Conservation (phyloP, 2,888 invertebrate species). For the Orchestes rusci region DNA sequence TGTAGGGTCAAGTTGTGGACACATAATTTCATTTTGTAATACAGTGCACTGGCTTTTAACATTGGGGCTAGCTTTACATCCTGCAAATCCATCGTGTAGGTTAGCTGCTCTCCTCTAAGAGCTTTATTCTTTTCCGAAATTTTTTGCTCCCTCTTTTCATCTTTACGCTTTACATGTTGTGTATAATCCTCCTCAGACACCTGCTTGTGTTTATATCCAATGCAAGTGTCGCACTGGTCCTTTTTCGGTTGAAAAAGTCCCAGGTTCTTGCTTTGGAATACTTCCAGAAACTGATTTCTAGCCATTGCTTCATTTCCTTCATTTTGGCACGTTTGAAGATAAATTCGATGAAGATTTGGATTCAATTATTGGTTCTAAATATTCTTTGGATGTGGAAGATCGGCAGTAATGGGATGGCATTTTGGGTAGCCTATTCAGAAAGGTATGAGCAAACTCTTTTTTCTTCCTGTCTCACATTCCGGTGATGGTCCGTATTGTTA, state of each 20-base stretch:
- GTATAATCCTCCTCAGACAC: constrained; percentile 21
- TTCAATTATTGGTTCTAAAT: not conserved
- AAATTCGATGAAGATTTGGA: not conserved
- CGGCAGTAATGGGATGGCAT: not conserved
- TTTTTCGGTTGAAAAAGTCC: not conserved
- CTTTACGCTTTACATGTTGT: constrained; percentile 1
- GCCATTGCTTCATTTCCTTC: not conserved
- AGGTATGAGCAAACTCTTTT: too few species aligned
- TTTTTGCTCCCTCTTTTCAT: constrained; percentile 4
- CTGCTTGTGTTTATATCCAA: constrained; percentile 27
- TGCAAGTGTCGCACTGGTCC: constrained; percentile 27
- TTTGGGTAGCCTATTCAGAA: too few species aligned
- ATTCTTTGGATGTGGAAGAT: not conserved
- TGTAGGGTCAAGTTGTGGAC: constrained; percentile 32
- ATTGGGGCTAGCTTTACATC: constrained; percentile 13
- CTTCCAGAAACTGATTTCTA: not conserved
- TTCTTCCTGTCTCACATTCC: too few species aligned
- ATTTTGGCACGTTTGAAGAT: not conserved
- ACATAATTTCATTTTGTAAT: constrained; percentile 32
- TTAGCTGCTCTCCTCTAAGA: not conserved
- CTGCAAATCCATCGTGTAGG: constrained; percentile 3
- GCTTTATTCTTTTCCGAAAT: constrained; percentile 4
- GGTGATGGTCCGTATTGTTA: too few species aligned
- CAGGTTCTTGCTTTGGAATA: not conserved
- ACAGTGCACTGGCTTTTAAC: constrained; percentile 25